phyloP scores from a whole-genome alignment of 2,888 invertebrate species.

The Heteropelma amictum region DNA sequence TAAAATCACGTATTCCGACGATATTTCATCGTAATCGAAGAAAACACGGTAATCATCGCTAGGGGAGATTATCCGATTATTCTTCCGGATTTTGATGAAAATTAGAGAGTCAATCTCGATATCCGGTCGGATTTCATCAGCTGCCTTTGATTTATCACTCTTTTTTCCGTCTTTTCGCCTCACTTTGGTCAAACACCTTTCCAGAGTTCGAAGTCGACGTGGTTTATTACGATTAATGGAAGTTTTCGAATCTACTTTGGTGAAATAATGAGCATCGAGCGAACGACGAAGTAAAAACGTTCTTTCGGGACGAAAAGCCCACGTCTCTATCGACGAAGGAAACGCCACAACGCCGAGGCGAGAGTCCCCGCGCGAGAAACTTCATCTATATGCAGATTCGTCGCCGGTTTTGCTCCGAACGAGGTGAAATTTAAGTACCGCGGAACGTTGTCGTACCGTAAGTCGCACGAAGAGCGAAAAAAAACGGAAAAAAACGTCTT shows the following conservation, averaged over 20 bases:
- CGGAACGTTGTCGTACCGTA: constrained; percentile 1
- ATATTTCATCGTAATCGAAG: constrained; percentile 22
- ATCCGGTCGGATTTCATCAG: constrained; percentile 40
- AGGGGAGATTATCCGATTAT: neutral
- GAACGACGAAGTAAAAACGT: no score
- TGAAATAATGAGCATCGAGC: no score
- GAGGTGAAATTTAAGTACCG: constrained; percentile 58
- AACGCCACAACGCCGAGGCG: neutral
- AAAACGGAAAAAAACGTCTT: neutral
- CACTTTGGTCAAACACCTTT: neutral
- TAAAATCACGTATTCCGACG: neutral
- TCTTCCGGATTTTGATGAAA: constrained; percentile 10
- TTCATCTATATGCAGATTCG: constrained; percentile 66
- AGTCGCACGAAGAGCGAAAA: no score
- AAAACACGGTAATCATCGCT: constrained; percentile 41
- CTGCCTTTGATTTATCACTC: constrained; percentile 14
- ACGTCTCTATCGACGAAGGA: constrained; percentile 60
- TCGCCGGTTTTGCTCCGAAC: constrained; percentile 12
- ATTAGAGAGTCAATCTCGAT: constrained; percentile 4
- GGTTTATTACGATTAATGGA: no score
- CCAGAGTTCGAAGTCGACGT: no score
- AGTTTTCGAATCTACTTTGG: no score
- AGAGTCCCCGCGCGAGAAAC: neutral
- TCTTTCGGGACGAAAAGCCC: no score
- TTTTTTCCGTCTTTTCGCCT: neutral